These are phyloP conservation scores for Macropus fuliginosus DNA, from an alignment of 2,797 vertebrate genomes.

Conservation along the genomic window DNA sequence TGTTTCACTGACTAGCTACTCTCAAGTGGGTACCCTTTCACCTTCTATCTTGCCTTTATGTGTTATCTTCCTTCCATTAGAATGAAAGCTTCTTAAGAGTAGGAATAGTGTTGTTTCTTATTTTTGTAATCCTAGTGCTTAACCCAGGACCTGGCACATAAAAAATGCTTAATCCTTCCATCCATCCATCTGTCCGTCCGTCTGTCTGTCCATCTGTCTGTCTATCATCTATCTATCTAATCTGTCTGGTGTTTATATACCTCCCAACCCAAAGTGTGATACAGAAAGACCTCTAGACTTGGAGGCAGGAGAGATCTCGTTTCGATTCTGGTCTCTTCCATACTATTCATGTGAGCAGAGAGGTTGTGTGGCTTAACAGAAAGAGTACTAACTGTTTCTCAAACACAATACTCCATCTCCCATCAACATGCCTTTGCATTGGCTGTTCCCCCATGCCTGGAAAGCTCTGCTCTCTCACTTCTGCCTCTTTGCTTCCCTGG, in stretches of 20 bases:
- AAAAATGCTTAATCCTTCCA: no score
- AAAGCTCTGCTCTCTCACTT: background rate
- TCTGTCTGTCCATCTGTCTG: accelerated
- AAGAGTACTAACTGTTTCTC: background rate
- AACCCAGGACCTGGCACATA: no score
- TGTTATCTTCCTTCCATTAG: no score
- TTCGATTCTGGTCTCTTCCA: background rate
- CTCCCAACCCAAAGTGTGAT: background rate
- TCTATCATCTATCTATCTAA: background rate
- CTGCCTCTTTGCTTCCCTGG: background rate
- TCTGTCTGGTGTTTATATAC: background rate
- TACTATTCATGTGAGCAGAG: background rate
- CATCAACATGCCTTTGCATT: background rate
- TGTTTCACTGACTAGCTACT: no score
- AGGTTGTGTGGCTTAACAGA: background rate
- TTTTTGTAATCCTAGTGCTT: background rate
- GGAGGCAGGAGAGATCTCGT: background rate
- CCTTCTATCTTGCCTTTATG: no score
- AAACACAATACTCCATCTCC: background rate
- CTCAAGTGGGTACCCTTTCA: no score
- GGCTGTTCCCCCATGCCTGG: background rate
- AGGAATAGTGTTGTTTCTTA: background rate
- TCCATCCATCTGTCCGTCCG: no score
- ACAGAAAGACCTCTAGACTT: background rate
- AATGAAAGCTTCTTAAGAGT: no score